Percentiles rank a stretch among this genome's conserved stretches.
These are phyloP conservation scores for Melanchra persicariae DNA, from an alignment of 2,888 invertebrate species.

Conservation along the genomic window DNA sequence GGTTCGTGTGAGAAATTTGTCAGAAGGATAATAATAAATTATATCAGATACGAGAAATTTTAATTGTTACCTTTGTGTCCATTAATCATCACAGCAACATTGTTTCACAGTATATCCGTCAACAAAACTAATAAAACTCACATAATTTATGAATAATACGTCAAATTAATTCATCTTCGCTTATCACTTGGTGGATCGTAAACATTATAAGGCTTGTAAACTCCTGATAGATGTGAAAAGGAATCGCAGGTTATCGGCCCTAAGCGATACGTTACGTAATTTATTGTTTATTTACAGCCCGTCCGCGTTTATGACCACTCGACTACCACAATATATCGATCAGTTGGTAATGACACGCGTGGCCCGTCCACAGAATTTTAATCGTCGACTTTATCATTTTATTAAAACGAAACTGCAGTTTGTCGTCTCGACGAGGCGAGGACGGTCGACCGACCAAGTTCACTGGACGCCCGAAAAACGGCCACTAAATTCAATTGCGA, in stretches of 20 bases:
- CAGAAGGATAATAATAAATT: conserved; percentile 16
- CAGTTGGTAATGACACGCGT: conserved; percentile 67
- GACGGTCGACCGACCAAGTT: conserved; percentile 72
- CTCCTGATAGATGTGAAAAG: conserved; percentile 66
- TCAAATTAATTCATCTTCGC: conserved; percentile 69
- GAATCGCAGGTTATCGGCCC: conserved; percentile 69
- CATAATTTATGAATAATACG: conserved; percentile 47
- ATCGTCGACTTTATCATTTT: conserved; percentile 71
- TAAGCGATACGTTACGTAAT: conserved; percentile 69
- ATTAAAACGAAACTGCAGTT: conserved; percentile 55
- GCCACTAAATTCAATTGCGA: conserved; percentile 79
- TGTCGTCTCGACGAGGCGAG: conserved; percentile 32
- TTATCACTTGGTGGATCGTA: conserved; percentile 65
- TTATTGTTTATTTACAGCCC: conserved; percentile 77
- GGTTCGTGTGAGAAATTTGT: conserved; percentile 23
- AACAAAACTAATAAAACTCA: conserved; percentile 55
- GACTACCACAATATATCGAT: conserved; percentile 71
- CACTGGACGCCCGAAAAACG: conserved; percentile 75
- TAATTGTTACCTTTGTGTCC: conserved; percentile 48
- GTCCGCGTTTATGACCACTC: conserved; percentile 71
- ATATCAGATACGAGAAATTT: conserved; percentile 21
- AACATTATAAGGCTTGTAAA: conserved; percentile 70
- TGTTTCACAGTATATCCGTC: conserved; percentile 43
- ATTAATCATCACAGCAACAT: conserved; percentile 33
- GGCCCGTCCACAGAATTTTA: conserved; percentile 80